Conservation (phyloP, 2,797 vertebrate genomes). For the Triplophysa yarkandensis region DNA sequence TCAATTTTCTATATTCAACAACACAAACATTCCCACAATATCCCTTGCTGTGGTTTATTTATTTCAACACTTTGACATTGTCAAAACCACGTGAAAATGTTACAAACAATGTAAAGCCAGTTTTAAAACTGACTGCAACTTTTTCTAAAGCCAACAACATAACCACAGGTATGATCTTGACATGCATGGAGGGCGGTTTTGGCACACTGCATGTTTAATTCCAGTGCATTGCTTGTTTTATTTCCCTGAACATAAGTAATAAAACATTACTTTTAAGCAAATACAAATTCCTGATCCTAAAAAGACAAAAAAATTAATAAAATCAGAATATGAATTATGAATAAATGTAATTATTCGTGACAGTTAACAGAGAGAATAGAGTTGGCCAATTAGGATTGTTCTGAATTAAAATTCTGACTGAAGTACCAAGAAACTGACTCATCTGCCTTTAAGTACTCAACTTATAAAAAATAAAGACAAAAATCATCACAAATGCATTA, state of each 20-base stretch:
- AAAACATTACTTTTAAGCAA: not conserved
- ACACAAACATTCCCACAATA: not conserved
- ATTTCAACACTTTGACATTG: not conserved
- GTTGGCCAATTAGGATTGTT: constrained; percentile 18
- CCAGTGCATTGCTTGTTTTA: not conserved
- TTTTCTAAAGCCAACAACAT: not conserved
- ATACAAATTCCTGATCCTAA: not conserved
- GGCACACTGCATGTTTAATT: not conserved
- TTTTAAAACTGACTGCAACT: not conserved
- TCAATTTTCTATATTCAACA: not conserved
- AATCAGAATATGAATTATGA: not conserved
- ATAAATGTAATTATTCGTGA: not conserved
- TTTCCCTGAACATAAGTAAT: not conserved
- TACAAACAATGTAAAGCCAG: not conserved
- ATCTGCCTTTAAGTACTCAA: too few relatives aligned
- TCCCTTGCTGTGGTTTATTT: not conserved
- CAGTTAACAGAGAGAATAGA: not conserved
- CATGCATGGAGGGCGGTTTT: not conserved
- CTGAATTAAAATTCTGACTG: constrained; percentile 33
- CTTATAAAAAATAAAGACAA: constrained; percentile 41
- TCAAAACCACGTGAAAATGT: not conserved
- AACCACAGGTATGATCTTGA: not conserved
- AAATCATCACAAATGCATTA: constrained; percentile 44
- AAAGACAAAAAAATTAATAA: not conserved
- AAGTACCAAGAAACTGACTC: constrained; percentile 43